These are phyloP conservation scores for Takifugu bimaculatus DNA, from an alignment of 2,113 vertebrate genomes.

Conservation along the genomic window DNA sequence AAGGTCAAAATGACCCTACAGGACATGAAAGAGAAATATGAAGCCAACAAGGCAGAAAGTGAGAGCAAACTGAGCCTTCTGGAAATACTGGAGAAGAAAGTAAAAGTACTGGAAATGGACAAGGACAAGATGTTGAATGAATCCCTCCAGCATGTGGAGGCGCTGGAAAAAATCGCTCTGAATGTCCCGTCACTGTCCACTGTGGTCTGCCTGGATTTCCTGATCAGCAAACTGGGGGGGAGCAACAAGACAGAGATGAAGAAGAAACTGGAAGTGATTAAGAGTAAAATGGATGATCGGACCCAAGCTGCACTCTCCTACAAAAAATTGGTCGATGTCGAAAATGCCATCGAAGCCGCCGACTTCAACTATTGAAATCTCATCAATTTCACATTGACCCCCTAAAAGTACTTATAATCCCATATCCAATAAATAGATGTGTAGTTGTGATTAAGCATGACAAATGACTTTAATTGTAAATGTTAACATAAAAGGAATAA, in stretches of 20 bases:
- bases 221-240: conserved; percentile 17
- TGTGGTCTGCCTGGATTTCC: conserved; percentile 7
- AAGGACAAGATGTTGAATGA: neutral
- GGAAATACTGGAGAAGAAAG: neutral
- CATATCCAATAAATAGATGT: no score
- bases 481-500: no score
- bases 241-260: neutral
- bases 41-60: neutral
- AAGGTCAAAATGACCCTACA: neutral
- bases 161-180: conserved; percentile 10
- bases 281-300: neutral
- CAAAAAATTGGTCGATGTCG: no score
- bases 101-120: neutral
- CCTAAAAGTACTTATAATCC: no score
- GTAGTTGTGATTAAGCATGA: no score
- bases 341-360: no score
- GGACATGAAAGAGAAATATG: neutral
- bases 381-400: no score
- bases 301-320: no score
- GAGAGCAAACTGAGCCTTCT: neutral
- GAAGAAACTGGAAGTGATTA: conserved; percentile 12
- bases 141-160: neutral
- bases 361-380: no score
- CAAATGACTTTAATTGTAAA: no score
- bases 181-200: neutral